Evolutionary conservation across 2,797 vertebrate species (phyloP).

Genomic region (Enteromius thamalakanensis): DNA sequence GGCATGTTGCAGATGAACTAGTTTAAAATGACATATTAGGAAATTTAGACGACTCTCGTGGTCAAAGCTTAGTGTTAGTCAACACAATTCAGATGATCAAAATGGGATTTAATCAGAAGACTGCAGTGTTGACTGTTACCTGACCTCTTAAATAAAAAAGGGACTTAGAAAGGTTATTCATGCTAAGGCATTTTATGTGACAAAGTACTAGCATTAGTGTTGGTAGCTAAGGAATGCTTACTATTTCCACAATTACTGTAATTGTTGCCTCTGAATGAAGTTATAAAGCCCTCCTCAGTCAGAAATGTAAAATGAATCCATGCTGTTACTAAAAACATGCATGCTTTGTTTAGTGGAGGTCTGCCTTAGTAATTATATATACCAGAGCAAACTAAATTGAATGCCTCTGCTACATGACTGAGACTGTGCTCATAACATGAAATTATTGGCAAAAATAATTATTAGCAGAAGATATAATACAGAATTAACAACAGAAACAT

Average conservation of each 20-base stretch:
- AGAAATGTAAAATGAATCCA: conserved; percentile 6
- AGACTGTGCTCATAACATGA: background rate
- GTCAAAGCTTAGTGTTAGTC: background rate
- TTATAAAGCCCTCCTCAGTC: conserved; percentile 3
- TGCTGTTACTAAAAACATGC: conserved; percentile 3
- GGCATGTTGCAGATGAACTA: background rate
- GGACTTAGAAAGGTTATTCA: conserved; percentile 2
- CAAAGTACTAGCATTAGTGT: conserved; percentile 29
- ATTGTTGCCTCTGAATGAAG: conserved; percentile 44
- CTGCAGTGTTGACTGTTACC: conserved; percentile 6
- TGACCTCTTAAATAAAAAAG: conserved; percentile 12
- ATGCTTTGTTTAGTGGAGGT: background rate
- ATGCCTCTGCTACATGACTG: conserved; percentile 2
- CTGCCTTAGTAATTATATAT: conserved; percentile 23
- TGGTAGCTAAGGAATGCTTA: conserved; percentile 25
- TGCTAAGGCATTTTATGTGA: conserved; percentile 34
- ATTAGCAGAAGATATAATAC: background rate
- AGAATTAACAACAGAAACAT: background rate
- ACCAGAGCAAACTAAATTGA: conserved; percentile 26
- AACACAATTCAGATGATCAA: background rate
- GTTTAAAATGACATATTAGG: background rate
- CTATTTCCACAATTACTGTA: conserved; percentile 52
- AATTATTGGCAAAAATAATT: background rate
- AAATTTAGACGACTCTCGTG: background rate
- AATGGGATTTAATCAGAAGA: conserved; percentile 8